Evolutionary conservation across 2,797 vertebrate species (phyloP).

Genomic region (Halcyon smyrnensis): DNA sequence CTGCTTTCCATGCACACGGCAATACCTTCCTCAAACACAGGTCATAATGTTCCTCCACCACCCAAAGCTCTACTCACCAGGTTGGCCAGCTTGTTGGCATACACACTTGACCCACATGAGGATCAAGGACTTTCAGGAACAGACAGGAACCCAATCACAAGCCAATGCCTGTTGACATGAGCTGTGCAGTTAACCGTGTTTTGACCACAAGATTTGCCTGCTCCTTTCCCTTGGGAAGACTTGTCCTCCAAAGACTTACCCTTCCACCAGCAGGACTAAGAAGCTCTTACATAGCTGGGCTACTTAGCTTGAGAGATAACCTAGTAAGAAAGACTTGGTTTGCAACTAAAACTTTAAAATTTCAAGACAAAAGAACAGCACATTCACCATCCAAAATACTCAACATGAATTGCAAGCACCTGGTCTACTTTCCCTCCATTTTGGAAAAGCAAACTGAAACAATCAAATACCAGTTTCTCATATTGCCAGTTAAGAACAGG

Average conservation of each 20-base stretch:
- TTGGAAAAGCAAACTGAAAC: not conserved
- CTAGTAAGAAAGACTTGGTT: not conserved
- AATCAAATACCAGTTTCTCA: not conserved
- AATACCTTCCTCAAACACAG: not conserved
- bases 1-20: not conserved
- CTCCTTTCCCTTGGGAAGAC: not conserved
- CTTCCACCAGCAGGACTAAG: not conserved
- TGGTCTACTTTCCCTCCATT: not conserved
- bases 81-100: not conserved
- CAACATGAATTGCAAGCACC: not conserved
- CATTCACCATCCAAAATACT: not conserved
- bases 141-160: not conserved
- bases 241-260: not conserved
- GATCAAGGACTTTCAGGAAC: not conserved
- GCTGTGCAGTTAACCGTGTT: not conserved
- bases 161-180: not conserved
- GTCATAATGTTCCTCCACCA: not conserved
- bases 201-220: not conserved
- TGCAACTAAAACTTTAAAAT: not conserved
- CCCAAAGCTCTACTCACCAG: not conserved
- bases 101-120: not conserved
- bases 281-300: not conserved
- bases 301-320: not conserved
- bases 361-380: not conserved
- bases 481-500: not conserved